Evolutionary conservation across 2,797 vertebrate species (phyloP), one percentile per base, ranked within the genome.

Genomic region (Mareca strepera): DNA sequence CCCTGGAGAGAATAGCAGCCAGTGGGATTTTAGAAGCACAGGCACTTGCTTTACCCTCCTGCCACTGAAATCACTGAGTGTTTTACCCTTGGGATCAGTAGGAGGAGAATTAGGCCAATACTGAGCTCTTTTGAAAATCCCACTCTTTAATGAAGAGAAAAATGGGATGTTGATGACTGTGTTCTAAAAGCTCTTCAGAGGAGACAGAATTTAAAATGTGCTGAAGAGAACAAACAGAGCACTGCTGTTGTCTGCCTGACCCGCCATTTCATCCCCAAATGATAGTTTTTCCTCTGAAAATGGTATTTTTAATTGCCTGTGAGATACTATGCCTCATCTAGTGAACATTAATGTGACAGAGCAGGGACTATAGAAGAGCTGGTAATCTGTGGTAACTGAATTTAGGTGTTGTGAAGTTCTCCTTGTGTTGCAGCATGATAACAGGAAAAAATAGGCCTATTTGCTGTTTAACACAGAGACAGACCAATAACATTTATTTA

Each of bases 261-360:
- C 76, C 75, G 41, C 7, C 29, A 37, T 94, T 88, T 86, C 43
- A 76, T 72, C 44, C 41, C 16, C 14, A 74, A 63, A 72, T 46
- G 11, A 64, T 25, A 59, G 17, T 17, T 95, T 72, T 91, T 50
- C 9, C 62, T 76, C 60, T 50, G 39, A 72, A 50, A 89, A 86
- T 69, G 22, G 88, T 86, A 87, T 9, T 80, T 92, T 39, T 91
- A 92, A 93, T 85, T 88, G 82, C 76, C 85, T 90, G 25, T 91
- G 73, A 81, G 68, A 68, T 53, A 53, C 68, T 20, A 3, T 55
- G 48, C 58, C 43, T 91, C 67, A 69, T 82, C 52, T 28, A 78
- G 17, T 44, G 33, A 92, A 89, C 62, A 44, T 58, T 66, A 87
- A 77, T 35, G 9, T 83, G 68, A 41, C 50, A 64, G 64, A 86